Evolutionary conservation across 2,888 invertebrate species (phyloP), one percentile per base, ranked within the genome.

Genomic region (Diaphora mendica): DNA sequence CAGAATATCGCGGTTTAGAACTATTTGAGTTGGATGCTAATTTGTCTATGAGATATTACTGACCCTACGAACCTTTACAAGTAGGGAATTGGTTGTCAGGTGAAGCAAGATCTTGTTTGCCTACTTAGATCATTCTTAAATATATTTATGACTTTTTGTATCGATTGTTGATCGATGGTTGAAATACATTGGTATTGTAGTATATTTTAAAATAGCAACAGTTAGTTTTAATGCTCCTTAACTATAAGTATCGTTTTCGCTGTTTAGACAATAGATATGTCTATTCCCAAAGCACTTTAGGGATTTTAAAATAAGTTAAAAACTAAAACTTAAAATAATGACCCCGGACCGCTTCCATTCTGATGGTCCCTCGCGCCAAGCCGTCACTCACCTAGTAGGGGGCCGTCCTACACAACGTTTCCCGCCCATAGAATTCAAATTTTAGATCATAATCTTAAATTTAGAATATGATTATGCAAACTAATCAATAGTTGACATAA

Each of bases 381-480:
- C 75, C 72, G 75, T 76, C 75, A 76, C 35, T 76, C 68, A 73
- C 59, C 64, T 74, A 59, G 35, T 76, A 68, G 73, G 72, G 72
- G 75, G 77, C 79, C 77, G 64, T 72, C 70, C 75, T 76, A 72
- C 72, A 70, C 75, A 72, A 83, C 82, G 82, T 79, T 76, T 77
- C 67, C 68, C 62, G 55, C 42, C 67, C 75, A 73, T 82, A 72
- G 75, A 83, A 82, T 83, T 80, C 74, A 83, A 83, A 80, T 80
- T 55, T 68, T 59, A 75, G 83, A 83, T 83, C 77, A 79, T 72
- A 80, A 83, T 82, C 82, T 80, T 70, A 64, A 72, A 70, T 76
- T 83, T 77, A 66, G 77, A 79, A 80, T 81, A 72, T 42, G 62
- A 80, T 80, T 79, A 83, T 82, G 74, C 75, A 82, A 82, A 65